These are phyloP conservation scores for Euclidia mi DNA, from an alignment of 2,888 invertebrate species.

Conservation along the genomic window DNA sequence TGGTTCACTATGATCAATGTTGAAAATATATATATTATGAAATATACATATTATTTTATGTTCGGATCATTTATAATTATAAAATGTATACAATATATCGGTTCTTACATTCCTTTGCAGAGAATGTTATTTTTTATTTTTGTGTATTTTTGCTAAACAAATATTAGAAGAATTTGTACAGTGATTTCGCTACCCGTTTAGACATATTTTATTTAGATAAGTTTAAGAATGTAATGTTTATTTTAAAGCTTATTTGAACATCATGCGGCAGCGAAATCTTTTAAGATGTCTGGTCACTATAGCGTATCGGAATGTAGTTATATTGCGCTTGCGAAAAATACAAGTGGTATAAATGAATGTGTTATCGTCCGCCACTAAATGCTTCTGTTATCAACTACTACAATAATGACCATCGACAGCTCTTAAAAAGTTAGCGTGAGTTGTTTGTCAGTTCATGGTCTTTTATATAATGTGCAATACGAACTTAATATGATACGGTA, in stretches of 20 bases:
- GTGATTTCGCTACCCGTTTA: slow-evolving; percentile 28
- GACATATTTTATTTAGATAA: slow-evolving; percentile 36
- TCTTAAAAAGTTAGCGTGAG: too few species aligned
- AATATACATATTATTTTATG: not conserved
- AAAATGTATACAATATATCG: slow-evolving; percentile 33
- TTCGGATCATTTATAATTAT: slow-evolving; percentile 25
- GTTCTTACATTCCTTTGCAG: slow-evolving; percentile 50
- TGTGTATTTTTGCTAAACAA: slow-evolving; percentile 51
- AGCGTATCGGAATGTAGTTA: too few species aligned
- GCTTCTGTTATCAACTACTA: not conserved
- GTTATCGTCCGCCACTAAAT: not conserved
- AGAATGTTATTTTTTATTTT: slow-evolving; percentile 31
- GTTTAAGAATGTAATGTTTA: slow-evolving; percentile 34
- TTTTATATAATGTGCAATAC: too few species aligned
- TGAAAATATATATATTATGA: slow-evolving; percentile 25
- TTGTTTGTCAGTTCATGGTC: too few species aligned
- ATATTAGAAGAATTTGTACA: slow-evolving; percentile 27
- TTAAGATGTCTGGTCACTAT: not conserved
- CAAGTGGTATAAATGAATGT: too few species aligned
- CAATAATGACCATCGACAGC: too few species aligned
- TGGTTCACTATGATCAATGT: slow-evolving; percentile 40
- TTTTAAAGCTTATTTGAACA: slow-evolving; percentile 17
- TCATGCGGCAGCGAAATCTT: slow-evolving; percentile 29
- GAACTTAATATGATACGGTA: too few species aligned
- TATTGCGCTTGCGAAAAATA: too few species aligned